phyloP scores from a whole-genome alignment of 2,888 invertebrate genomes.

The Himalopsyche anomala region DNA sequence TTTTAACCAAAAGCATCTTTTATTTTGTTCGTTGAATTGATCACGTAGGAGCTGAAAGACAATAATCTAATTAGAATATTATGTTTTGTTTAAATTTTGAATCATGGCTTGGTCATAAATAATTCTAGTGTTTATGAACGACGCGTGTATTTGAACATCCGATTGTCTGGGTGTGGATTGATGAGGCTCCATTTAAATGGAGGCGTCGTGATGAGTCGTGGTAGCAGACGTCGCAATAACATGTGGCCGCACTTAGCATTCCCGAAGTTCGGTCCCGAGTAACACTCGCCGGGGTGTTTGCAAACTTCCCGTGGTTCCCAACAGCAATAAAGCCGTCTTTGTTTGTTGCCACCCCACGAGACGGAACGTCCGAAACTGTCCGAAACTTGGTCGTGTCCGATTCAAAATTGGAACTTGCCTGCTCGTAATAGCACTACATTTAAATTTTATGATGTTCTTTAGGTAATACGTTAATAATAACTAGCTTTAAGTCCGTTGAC shows the following conservation, averaged over 20 bases:
- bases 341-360: constrained; percentile 2
- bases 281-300: neutral
- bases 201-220: neutral
- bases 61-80: too few relatives aligned
- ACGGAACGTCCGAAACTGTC: constrained; percentile 18
- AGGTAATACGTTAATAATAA: neutral
- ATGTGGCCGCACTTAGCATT: constrained; percentile 16
- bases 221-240: neutral
- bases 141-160: neutral
- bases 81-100: too few relatives aligned
- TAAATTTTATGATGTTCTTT: neutral
- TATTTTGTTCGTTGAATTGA: too few relatives aligned
- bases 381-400: neutral
- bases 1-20: too few relatives aligned
- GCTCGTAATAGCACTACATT: constrained; percentile 11
- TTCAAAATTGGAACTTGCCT: constrained; percentile 16
- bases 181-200: neutral
- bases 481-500: too few relatives aligned
- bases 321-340: constrained; percentile 17
- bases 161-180: neutral
- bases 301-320: constrained; percentile 18
- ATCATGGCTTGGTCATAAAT: too few relatives aligned
- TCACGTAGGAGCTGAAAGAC: too few relatives aligned
- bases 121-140: neutral
- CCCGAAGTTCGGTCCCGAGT: neutral